Conservation (phyloP, 1,140 invertebrate genomes). For the Globodera ellingtonae region DNA sequence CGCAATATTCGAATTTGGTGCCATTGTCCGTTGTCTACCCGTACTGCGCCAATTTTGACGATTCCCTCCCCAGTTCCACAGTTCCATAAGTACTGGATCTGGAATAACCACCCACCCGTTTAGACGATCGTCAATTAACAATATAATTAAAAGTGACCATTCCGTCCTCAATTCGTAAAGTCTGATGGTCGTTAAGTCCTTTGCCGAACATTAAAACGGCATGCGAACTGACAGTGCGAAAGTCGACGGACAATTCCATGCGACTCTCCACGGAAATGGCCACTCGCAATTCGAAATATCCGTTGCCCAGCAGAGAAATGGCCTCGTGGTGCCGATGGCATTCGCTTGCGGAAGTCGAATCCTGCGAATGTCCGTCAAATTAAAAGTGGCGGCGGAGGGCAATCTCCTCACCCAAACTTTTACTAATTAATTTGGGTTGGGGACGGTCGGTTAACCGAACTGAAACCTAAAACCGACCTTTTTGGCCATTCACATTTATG, state of each 20-base stretch:
- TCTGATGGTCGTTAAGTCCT: slow-evolving; percentile 84
- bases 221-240: slow-evolving; percentile 80
- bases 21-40: slow-evolving; percentile 85
- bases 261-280: slow-evolving; percentile 78
- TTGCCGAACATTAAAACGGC: slow-evolving; percentile 84
- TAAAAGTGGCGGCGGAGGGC: too few species aligned
- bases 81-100: slow-evolving; percentile 83
- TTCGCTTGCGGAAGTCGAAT: background rate
- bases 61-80: slow-evolving; percentile 86
- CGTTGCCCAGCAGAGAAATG: slow-evolving; percentile 80
- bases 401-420: too few species aligned
- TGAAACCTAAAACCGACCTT: too few species aligned
- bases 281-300: slow-evolving; percentile 80
- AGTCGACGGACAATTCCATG: slow-evolving; percentile 77
- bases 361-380: background rate
- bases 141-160: slow-evolving; percentile 25
- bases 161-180: slow-evolving; percentile 74
- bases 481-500: too few species aligned
- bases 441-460: too few species aligned
- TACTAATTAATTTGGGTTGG: too few species aligned
- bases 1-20: slow-evolving; percentile 82
- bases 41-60: slow-evolving; percentile 75
- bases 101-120: too few species aligned
- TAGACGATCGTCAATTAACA: slow-evolving; percentile 69
- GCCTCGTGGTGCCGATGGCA: slow-evolving; percentile 66